A percentile compares a stretch with the other conserved stretches of the same genome.
Evolutionary conservation across 2,797 vertebrate species (phyloP).

Genomic region (Huso huso): DNA sequence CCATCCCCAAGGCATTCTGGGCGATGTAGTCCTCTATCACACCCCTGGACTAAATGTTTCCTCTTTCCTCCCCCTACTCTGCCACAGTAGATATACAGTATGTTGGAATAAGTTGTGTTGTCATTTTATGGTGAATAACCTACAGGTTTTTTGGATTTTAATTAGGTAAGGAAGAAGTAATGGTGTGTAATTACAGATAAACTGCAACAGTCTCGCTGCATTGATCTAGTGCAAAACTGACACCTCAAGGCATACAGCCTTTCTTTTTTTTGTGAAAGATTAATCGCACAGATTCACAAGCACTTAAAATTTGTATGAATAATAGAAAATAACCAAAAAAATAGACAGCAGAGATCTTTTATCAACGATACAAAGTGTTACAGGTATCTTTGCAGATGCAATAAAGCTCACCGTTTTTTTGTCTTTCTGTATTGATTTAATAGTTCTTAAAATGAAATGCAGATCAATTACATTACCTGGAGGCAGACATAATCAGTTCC

Average conservation of each 20-base stretch:
- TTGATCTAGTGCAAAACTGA: slow-evolving; percentile 60
- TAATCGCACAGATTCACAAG: slow-evolving; percentile 29
- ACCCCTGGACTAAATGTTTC: too few species aligned
- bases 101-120: too few species aligned
- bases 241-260: slow-evolving; percentile 41
- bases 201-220: slow-evolving; percentile 29
- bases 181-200: slow-evolving; percentile 27
- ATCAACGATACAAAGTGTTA: slow-evolving; percentile 59
- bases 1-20: too few species aligned
- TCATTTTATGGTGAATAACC: slow-evolving; percentile 6
- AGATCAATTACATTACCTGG: slow-evolving; percentile 69
- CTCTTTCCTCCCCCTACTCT: too few species aligned
- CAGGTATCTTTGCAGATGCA: slow-evolving; percentile 59
- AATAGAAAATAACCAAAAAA: slow-evolving; percentile 23
- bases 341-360: slow-evolving; percentile 9
- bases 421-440: slow-evolving; percentile 63
- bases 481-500: slow-evolving; percentile 64
- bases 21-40: too few species aligned
- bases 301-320: slow-evolving; percentile 39
- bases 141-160: slow-evolving; percentile 13
- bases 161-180: slow-evolving; percentile 15
- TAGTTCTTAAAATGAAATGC: slow-evolving; percentile 66
- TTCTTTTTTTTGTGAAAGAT: slow-evolving; percentile 33
- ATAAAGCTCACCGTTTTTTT: slow-evolving; percentile 64
- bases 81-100: too few species aligned